Conservation (phyloP, 1,140 invertebrate species). For the Nixonia krombeini region DNA sequence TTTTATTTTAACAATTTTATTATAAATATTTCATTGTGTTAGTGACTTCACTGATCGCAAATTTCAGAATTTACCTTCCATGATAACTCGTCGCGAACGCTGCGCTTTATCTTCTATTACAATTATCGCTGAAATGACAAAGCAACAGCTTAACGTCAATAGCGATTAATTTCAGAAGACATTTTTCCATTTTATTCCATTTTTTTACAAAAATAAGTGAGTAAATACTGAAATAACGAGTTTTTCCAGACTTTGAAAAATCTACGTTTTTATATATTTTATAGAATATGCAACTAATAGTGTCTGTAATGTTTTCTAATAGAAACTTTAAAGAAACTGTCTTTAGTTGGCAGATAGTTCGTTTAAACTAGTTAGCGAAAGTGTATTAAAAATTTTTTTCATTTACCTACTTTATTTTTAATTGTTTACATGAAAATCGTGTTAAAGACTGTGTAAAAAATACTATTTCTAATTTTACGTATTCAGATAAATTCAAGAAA, state of each 20-base stretch:
- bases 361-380: too few relatives aligned
- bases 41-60: not conserved
- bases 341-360: too few relatives aligned
- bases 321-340: too few relatives aligned
- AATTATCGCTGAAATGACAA: constrained; percentile 29
- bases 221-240: constrained; percentile 11
- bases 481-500: too few relatives aligned
- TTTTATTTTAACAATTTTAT: not conserved
- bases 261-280: not conserved
- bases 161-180: constrained; percentile 37
- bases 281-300: too few relatives aligned
- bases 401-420: too few relatives aligned
- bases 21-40: not conserved
- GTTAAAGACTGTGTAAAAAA: too few relatives aligned
- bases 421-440: too few relatives aligned
- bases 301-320: too few relatives aligned
- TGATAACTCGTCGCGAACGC: constrained; percentile 27
- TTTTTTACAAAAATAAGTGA: constrained; percentile 36
- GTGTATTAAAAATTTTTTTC: too few relatives aligned
- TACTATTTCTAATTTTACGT: too few relatives aligned
- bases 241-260: not conserved
- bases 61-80: constrained; percentile 29
- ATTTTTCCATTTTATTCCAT: constrained; percentile 26
- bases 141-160: constrained; percentile 30
- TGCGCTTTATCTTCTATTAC: constrained; percentile 18